Conservation (phyloP, 2,888 invertebrate genomes). For the Rotaria socialis region DNA sequence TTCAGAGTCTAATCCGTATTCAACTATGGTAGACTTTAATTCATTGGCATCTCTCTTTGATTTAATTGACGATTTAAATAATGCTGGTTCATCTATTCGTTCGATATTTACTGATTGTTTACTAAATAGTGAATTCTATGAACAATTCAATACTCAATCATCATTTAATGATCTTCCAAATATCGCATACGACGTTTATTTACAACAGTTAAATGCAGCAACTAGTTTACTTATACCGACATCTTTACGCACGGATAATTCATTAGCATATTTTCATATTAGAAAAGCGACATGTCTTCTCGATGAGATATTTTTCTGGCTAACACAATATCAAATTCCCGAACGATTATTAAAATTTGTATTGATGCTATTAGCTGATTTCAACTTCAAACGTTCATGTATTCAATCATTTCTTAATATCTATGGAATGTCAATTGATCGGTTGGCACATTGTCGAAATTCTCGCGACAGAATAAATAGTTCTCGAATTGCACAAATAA, state of each 20-base stretch:
- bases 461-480: neutral
- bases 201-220: neutral
- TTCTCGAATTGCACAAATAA: neutral
- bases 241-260: neutral
- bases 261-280: neutral
- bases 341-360: neutral
- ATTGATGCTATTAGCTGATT: neutral
- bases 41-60: neutral
- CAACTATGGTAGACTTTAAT: neutral
- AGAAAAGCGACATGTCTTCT: neutral
- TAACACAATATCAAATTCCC: neutral
- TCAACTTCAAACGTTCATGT: neutral
- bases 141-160: neutral
- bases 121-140: neutral
- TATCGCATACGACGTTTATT: neutral
- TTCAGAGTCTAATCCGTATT: neutral
- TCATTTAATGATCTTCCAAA: neutral
- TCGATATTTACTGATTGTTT: neutral
- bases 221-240: neutral
- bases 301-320: neutral
- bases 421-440: neutral
- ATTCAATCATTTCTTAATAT: neutral
- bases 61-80: neutral
- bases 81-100: neutral
- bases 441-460: neutral